phyloP scores from a whole-genome alignment of 92 coral and sea anemone species.

The Porites cylindrica region DNA sequence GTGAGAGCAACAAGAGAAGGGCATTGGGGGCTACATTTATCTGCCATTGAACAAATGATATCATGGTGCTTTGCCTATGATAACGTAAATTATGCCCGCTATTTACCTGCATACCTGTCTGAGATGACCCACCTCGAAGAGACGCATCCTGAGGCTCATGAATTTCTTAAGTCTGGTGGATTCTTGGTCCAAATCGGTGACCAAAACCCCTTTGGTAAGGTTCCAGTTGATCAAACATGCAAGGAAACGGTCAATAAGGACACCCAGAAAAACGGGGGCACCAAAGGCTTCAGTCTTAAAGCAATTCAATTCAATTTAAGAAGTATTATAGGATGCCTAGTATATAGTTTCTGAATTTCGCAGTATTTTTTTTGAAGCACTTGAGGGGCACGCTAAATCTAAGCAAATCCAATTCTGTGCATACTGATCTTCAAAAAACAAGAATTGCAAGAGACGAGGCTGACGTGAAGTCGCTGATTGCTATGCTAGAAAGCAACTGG shows the following conservation, averaged over 20 bases:
- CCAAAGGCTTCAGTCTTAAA: constrained; percentile 50
- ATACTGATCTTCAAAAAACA: constrained; percentile 28
- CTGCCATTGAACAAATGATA: constrained; percentile 69
- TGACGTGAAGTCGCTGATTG: constrained; percentile 50
- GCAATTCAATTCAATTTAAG: neutral
- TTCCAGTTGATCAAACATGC: constrained; percentile 50
- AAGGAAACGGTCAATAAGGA: constrained; percentile 53
- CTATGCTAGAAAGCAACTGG: constrained; percentile 59
- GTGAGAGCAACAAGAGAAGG: constrained; percentile 74
- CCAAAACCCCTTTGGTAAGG: constrained; percentile 47
- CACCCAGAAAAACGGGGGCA: constrained; percentile 49
- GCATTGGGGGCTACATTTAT: constrained; percentile 62
- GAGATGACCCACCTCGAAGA: constrained; percentile 57
- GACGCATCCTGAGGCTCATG: constrained; percentile 58
- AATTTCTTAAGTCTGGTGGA: constrained; percentile 57
- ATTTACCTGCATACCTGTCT: constrained; percentile 59
- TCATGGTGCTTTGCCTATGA: constrained; percentile 75
- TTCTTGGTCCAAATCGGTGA: constrained; percentile 70
- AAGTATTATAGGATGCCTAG: too few relatives aligned
- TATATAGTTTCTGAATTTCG: constrained; percentile 39
- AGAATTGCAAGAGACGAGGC: constrained; percentile 61
- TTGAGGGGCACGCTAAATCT: constrained; percentile 28
- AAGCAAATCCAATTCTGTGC: neutral
- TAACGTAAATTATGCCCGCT: constrained; percentile 70
- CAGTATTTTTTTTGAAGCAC: constrained; percentile 45